A percentile compares a stretch with the other conserved stretches of the same genome.
phyloP scores from a whole-genome alignment of 2,797 vertebrate genomes.

The Halcyon chelicuti region DNA sequence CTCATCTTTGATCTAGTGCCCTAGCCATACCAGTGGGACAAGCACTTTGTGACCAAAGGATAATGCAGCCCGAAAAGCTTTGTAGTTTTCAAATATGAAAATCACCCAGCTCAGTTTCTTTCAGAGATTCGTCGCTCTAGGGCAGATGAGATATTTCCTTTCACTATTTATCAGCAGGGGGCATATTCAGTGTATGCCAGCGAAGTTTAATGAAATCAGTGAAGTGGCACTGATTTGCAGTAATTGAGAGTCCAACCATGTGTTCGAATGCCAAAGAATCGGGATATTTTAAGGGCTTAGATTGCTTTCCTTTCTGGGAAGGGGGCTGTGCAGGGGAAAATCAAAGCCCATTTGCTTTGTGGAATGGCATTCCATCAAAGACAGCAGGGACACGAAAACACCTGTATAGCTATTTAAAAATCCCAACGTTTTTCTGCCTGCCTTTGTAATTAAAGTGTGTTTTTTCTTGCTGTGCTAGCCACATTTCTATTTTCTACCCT shows the following conservation, averaged over 20 bases:
- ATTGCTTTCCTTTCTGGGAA: neutral
- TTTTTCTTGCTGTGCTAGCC: neutral
- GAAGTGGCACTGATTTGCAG: slow-evolving; percentile 66
- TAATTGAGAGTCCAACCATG: slow-evolving; percentile 61
- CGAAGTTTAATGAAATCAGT: slow-evolving; percentile 59
- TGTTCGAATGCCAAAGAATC: slow-evolving; percentile 57
- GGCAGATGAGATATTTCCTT: slow-evolving; percentile 8
- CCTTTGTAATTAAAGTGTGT: neutral
- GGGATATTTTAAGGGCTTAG: slow-evolving; percentile 17
- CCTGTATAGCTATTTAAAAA: neutral
- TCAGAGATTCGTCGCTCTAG: neutral
- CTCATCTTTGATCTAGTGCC: slow-evolving; percentile 20
- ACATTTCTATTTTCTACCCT: neutral
- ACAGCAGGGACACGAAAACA: neutral
- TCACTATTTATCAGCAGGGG: slow-evolving; percentile 51
- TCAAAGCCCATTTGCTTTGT: neutral
- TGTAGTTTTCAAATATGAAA: slow-evolving; percentile 30
- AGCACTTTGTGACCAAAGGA: neutral
- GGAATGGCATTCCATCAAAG: neutral
- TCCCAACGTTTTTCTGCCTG: neutral
- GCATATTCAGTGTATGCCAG: slow-evolving; percentile 61
- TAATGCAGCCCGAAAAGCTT: neutral
- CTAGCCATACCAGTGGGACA: neutral
- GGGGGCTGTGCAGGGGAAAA: rapidly evolving
- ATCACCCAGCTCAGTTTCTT: slow-evolving; percentile 21